Conservation (phyloP, 2,888 invertebrate genomes). For the Melinaea marsaeus region DNA sequence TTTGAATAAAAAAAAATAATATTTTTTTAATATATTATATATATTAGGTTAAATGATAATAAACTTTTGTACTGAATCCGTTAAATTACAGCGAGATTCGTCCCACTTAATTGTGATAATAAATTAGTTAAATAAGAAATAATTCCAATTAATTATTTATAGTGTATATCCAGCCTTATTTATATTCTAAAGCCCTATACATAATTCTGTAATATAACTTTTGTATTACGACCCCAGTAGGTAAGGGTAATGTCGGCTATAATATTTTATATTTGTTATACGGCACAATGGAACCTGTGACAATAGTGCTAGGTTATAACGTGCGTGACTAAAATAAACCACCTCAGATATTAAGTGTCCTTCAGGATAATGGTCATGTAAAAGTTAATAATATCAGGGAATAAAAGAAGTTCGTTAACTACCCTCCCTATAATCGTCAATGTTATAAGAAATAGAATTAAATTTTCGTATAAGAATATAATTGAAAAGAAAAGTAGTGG, state of each 20-base stretch:
- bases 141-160: not conserved
- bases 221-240: too few relatives aligned
- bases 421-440: too few relatives aligned
- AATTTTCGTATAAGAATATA: not conserved
- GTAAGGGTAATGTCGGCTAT: not conserved
- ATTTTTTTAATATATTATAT: too few relatives aligned
- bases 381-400: too few relatives aligned
- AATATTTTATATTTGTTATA: conserved; percentile 1
- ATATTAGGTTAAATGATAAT: conserved; percentile 12
- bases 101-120: conserved; percentile 26
- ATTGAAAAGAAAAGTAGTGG: conserved; percentile 9
- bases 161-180: not conserved
- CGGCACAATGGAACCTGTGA: not conserved
- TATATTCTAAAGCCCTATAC: conserved; percentile 2
- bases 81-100: conserved; percentile 17
- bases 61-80: conserved; percentile 18
- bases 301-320: conserved; percentile 3
- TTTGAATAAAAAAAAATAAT: too few relatives aligned
- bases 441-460: too few relatives aligned
- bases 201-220: too few relatives aligned
- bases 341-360: not conserved
- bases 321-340: not conserved
- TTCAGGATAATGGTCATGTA: too few relatives aligned
- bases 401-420: too few relatives aligned
- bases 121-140: conserved; percentile 16